Percentiles rank a stretch among this genome's conserved stretches.
Evolutionary conservation across 2,113 vertebrate genomes (phyloP).

Genomic region (Pyrgilauda ruficollis): DNA sequence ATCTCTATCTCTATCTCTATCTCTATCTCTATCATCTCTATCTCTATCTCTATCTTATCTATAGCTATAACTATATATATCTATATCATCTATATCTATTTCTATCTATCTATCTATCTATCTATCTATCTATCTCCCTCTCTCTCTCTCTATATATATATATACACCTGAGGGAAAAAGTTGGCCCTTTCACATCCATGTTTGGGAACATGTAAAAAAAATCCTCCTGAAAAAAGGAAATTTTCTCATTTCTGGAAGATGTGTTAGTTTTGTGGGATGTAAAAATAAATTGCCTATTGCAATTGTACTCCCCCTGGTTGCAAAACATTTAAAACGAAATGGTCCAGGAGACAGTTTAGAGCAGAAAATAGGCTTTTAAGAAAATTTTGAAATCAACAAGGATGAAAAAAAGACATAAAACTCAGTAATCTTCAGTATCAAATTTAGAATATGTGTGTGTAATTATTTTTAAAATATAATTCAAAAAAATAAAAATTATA

Average conservation of each 20-base stretch:
- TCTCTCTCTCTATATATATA: background rate
- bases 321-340: conserved; percentile 21
- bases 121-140: no score
- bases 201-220: background rate
- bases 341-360: background rate
- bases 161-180: background rate
- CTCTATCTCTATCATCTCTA: no score
- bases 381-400: background rate
- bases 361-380: background rate
- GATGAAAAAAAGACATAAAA: background rate
- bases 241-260: background rate
- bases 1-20: no score
- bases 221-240: background rate
- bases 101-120: background rate
- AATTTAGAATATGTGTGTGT: conserved; percentile 31
- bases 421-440: conserved; percentile 37
- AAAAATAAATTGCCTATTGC: background rate
- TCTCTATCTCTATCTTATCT: background rate
- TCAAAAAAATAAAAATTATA: background rate
- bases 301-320: conserved; percentile 12
- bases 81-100: background rate
- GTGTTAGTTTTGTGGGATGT: background rate
- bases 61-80: background rate
- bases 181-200: background rate
- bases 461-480: background rate